Percentiles rank a stretch among this genome's conserved stretches.
phyloP scores from a whole-genome alignment of 2,113 vertebrate genomes.

The Hemichromis elongatus region DNA sequence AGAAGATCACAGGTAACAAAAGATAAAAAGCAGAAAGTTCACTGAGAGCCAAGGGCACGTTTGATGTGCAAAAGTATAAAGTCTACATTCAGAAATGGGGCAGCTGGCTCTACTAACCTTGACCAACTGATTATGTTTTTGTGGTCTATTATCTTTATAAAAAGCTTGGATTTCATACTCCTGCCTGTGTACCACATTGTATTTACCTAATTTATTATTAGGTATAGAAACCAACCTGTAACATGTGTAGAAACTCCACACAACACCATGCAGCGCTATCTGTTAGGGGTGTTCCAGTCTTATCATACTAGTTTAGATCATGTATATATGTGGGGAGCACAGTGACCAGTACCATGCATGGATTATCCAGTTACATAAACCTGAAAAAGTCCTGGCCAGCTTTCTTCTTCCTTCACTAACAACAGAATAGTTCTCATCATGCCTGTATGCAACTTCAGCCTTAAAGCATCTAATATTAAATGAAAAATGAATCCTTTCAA shows the following conservation, averaged over 20 bases:
- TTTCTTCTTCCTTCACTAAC: not conserved
- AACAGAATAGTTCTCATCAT: not conserved
- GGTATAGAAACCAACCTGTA: not conserved
- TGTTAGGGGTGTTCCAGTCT: not conserved
- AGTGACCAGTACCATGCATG: not conserved
- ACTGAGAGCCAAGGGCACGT: constrained; percentile 44
- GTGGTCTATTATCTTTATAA: not conserved
- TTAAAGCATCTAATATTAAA: not conserved
- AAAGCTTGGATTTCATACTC: not conserved
- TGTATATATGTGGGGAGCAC: not conserved
- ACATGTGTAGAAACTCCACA: not conserved
- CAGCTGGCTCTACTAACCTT: constrained; percentile 28
- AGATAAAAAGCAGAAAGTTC: constrained; percentile 67
- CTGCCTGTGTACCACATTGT: not conserved
- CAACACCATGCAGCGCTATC: not conserved
- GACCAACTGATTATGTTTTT: not conserved
- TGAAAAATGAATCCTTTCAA: not conserved
- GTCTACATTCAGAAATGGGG: constrained; percentile 17
- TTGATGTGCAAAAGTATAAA: constrained; percentile 31
- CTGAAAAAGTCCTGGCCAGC: not conserved
- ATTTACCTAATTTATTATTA: not conserved
- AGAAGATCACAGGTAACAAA: constrained; percentile 38
- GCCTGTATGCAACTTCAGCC: not conserved
- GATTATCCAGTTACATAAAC: not conserved
- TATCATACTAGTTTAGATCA: not conserved